Base-by-base conservation (phyloP, 92 coral and sea anemone species). In the Pocillopora grandis region DNA sequence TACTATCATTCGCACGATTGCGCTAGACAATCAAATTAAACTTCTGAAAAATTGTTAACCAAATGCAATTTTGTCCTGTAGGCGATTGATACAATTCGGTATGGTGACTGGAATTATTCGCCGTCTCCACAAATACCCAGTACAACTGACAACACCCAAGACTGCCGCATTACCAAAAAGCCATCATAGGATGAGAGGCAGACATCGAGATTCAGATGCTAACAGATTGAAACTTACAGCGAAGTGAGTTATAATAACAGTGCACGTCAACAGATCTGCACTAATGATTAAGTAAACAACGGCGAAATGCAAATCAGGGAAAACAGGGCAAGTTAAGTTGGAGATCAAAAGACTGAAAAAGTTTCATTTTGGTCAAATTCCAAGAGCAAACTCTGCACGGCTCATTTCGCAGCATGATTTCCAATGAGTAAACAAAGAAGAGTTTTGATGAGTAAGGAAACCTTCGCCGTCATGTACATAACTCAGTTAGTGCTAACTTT, bases 51-150 rank as follows among this genome's bases (percentile, higher is more conserved):
- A 13, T 64, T 19, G 19, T 19, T 0, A 64, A 6, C 2, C 7
- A 64, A 31, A n/a, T 67, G 12, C 9, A 31, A 5, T 21, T 33
- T 1, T 15, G 19, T 70, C 11, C 5, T 35, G 18, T 36, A 97
- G 99, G 77, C 92, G 97, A 36, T 84, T 97, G 48, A 97, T 97
- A 61, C 99, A 97, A 84, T 97, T 97, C 87, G 99, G 98, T 23
- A 89, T 97, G 87, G 90, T 97, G 89, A 97, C 90, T 81, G 98
- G 98, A 3, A 82, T 97, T 62, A 91, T 97, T 75, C 95, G 99
- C n/a, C 99, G 99, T 9, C 95, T 97, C 27, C 99, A 94, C 85
- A 97, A 97, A 64, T 94, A 90, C 71, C 99, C 99, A 20, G 98
- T 97, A 0, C 89, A 92, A 33, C 86, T 94, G 5, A 81, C 83